Evolutionary conservation across 1,140 invertebrate genomes (phyloP), one percentile per base, ranked within the genome.

Genomic region (Zeugodacus cucurbitae): DNA sequence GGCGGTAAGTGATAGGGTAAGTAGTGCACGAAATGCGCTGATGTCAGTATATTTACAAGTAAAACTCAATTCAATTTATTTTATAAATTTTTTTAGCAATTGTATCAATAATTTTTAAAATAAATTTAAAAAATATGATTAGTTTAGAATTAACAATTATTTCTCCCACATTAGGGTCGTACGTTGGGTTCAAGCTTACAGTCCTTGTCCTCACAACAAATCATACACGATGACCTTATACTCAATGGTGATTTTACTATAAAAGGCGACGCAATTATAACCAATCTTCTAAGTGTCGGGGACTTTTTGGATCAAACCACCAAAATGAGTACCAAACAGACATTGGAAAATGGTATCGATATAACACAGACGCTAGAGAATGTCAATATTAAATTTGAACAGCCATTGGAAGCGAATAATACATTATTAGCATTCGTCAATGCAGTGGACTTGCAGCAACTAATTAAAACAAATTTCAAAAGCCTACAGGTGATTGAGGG

Each of bases 191-290:
- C 91, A 37, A 89, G 91, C 32, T 88, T 94, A n/a, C 89, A 91
- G 10, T 90, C 91, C 70, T 91, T 94, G 87, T 94, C 93, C 88
- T 93, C 94, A 8, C 89, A 94, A 10, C 91, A 92, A 54, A 91
- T 90, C 5, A 92, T 94, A 7, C 89, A 92, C 22, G 89, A 93
- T 41, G 59, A 91, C 3, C 64, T 94, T 1, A 67, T 90, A 17
- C 88, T 94, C 3, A 89, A 91, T 26, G 94, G 93, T 1, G 91
- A 94, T 89, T 93, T 91, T 88, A 90, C 89, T 3, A 93, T 95
- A 10, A 90, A 90, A 29, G 94, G 94, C 34, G 89, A 93, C 87
- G 93, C 94, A 7, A 90, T 89, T 20, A 91, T 94, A 48, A 91
- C 91, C 29, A 88, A 91, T 32, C 34, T 89, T 26, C 17, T 94